phyloP scores from a whole-genome alignment of 2,888 invertebrate species.

The Athripsodes cinereus region DNA sequence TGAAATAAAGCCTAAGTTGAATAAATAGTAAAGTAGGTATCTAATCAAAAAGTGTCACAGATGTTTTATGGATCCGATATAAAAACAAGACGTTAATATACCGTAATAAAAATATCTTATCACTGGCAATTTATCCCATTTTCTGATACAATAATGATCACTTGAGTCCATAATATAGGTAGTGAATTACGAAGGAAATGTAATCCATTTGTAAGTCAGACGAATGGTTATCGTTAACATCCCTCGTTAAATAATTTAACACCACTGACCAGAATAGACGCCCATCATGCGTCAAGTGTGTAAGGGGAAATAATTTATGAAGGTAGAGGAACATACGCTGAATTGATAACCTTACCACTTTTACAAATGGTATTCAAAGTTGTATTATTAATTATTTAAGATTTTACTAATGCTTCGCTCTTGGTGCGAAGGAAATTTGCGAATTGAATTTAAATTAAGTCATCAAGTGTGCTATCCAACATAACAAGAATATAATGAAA shows the following conservation, averaged over 20 bases:
- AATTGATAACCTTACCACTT: slow-evolving; percentile 7
- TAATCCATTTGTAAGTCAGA: not conserved
- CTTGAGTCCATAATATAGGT: not conserved
- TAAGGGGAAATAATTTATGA: not conserved
- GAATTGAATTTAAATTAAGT: too few relatives aligned
- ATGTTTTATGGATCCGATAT: too few relatives aligned
- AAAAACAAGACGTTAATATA: too few relatives aligned
- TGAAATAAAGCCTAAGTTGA: too few relatives aligned
- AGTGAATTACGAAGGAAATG: not conserved
- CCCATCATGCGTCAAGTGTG: slow-evolving; percentile 2
- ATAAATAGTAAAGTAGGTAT: too few relatives aligned
- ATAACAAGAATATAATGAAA: too few relatives aligned
- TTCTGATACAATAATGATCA: not conserved
- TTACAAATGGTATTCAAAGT: not conserved
- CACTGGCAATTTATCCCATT: not conserved
- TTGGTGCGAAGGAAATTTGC: too few relatives aligned
- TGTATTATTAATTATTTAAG: not conserved
- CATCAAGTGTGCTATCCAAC: too few relatives aligned
- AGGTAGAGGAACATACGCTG: not conserved
- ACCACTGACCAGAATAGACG: not conserved
- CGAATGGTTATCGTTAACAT: slow-evolving; percentile 3
- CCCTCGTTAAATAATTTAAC: slow-evolving; percentile 8
- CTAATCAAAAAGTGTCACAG: too few relatives aligned
- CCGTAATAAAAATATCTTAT: not conserved
- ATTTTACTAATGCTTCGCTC: too few relatives aligned